Percentiles rank a stretch among this genome's conserved stretches.
Evolutionary conservation across 2,888 invertebrate genomes (phyloP).

Genomic region (Myathropa florea): DNA sequence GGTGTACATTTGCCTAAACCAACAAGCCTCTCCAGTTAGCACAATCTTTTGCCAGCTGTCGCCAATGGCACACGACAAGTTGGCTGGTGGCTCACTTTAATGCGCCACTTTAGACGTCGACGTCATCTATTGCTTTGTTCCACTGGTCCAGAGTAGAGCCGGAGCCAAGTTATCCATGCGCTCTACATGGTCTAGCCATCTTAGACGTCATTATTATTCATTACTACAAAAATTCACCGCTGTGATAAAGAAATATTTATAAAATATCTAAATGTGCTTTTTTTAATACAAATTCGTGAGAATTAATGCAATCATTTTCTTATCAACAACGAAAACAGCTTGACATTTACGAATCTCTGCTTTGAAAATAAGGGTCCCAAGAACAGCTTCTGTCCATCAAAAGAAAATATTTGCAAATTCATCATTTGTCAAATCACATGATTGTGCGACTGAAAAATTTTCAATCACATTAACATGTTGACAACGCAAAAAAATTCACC

Average conservation of each 20-base stretch:
- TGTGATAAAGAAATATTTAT: not conserved
- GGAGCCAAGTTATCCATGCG: no score
- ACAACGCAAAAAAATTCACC: slow-evolving; percentile 14
- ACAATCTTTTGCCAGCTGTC: no score
- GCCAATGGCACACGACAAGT: no score
- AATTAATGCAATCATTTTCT: not conserved
- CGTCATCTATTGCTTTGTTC: no score
- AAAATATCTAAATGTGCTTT: not conserved
- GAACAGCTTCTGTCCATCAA: not conserved
- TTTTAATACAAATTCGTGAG: not conserved
- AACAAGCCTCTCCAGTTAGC: no score
- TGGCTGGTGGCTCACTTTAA: no score
- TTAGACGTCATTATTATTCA: no score
- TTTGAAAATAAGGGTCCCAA: not conserved
- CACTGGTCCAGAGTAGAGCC: no score
- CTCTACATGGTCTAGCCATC: no score
- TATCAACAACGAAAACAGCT: not conserved
- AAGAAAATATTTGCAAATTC: not conserved
- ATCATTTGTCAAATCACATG: slow-evolving; percentile 20
- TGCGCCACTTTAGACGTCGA: no score
- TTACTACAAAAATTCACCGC: not conserved
- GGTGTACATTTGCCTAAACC: no score
- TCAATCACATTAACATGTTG: not conserved
- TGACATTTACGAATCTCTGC: not conserved
- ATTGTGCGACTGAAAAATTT: slow-evolving; percentile 9